Percentiles rank a stretch among this genome's conserved stretches.
Conservation (phyloP, 2,888 invertebrate genomes). For the Zaprionus lineosus region DNA sequence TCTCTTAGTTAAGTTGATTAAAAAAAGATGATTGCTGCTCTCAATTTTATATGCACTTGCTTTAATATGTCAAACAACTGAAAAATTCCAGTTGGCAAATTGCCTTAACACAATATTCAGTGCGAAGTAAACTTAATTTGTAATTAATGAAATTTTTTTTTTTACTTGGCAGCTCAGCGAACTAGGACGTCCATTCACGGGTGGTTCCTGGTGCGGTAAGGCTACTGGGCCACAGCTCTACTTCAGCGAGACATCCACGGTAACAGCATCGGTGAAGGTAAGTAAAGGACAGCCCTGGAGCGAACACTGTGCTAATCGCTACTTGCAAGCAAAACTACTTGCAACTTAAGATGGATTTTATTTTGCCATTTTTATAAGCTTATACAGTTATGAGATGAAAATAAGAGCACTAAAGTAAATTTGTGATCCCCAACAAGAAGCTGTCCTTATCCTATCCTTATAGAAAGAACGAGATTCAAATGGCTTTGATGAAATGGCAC, state of each 20-base stretch:
- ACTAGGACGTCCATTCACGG: conserved; percentile 92
- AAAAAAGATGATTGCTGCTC: conserved; percentile 42
- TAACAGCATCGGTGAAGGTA: conserved; percentile 92
- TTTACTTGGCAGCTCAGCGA: conserved; percentile 88
- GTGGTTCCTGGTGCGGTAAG: conserved; percentile 94
- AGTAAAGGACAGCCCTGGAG: conserved; percentile 60
- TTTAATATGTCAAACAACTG: conserved; percentile 42
- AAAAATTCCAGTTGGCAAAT: conserved; percentile 20
- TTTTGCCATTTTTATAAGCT: no score
- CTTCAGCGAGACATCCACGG: conserved; percentile 94
- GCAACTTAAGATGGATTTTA: no score
- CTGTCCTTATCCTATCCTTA: no score
- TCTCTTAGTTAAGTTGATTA: conserved; percentile 36
- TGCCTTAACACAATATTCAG: conserved; percentile 40
- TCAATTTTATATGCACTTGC: conserved; percentile 37
- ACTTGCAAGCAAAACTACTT: no score
- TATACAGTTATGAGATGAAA: no score
- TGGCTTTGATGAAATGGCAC: no score
- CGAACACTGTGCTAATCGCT: no score
- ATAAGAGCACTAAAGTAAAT: no score
- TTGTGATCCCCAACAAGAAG: no score
- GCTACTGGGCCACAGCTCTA: conserved; percentile 91
- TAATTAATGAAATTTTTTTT: conserved; percentile 69
- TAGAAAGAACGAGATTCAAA: no score
- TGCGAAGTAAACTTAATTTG: conserved; percentile 58